Evolutionary conservation across 2,888 invertebrate species (phyloP), one percentile per base, ranked within the genome.

Genomic region (Copidosoma aretas): DNA sequence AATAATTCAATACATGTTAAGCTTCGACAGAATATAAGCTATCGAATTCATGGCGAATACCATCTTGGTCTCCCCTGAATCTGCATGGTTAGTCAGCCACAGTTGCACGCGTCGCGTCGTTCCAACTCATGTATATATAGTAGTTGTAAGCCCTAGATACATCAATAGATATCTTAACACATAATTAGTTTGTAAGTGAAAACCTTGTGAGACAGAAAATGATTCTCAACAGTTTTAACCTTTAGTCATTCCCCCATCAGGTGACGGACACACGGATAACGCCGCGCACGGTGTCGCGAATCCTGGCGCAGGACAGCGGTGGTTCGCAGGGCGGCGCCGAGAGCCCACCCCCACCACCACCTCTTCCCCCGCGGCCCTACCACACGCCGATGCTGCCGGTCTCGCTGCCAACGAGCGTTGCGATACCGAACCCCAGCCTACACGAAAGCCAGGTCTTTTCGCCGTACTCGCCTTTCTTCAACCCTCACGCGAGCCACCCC

Each of bases 381-480:
- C 85, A 89, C 79, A 93, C 93, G 64, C 92, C 94, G 68, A 93
- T 95, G 87, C 89, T 95, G 86, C 92, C 92, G 76, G 91, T 92
- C 75, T 93, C 94, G 79, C 88, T 97, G 84, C 96, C 97, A 76
- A 97, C 97, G 71, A 94, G 95, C 73, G 97, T 97, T 81, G 97
- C 97, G 83, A 97, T 97, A 84, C 94, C 97, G 71, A 97, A 97
- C 85, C 97, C 97, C 69, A 93, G 95, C 82, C 89, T 97, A 78
- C 95, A 96, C 87, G 94, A 95, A 87, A 94, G 94, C 84, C 94
- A 95, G 86, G 93, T 95, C 81, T 95, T 94, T 86, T 94, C 94
- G 76, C 94, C 94, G 77, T 94, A 94, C 86, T 93, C 93, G 81
- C 94, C 94, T 77, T 94, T 94, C 87, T 94, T 94, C 86, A 92